phyloP scores from a whole-genome alignment of 2,797 vertebrate genomes.

The Lophura swinhoii region DNA sequence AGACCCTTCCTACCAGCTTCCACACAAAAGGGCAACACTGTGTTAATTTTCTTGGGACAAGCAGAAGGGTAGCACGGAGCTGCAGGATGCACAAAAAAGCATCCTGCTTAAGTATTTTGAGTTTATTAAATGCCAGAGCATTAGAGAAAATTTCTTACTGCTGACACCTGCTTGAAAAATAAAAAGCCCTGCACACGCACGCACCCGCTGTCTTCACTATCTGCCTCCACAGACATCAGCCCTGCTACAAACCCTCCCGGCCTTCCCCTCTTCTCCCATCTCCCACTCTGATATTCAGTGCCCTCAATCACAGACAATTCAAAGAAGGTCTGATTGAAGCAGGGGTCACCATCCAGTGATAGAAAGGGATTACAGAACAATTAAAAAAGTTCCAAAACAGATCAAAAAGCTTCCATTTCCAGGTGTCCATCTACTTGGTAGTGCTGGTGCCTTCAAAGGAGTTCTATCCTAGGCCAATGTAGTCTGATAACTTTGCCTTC shows the following conservation, averaged over 20 bases:
- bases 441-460: slow-evolving; percentile 1
- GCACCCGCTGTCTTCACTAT: neutral
- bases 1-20: neutral
- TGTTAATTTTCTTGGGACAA: neutral
- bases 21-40: neutral
- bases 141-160: slow-evolving; percentile 14
- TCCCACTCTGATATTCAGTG: neutral
- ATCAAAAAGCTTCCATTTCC: neutral
- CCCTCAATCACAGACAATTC: neutral
- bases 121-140: neutral
- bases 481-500: slow-evolving; percentile 23
- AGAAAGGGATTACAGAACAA: neutral
- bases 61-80: neutral
- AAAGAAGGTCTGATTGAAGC: neutral
- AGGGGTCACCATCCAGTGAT: neutral
- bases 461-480: neutral
- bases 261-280: neutral
- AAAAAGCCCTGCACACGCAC: neutral
- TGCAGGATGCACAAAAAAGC: neutral
- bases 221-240: no score
- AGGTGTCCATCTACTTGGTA: neutral
- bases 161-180: slow-evolving; percentile 45
- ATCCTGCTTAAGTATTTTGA: neutral
- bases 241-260: neutral
- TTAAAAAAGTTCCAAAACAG: slow-evolving; percentile 9